phyloP scores from a whole-genome alignment of 2,888 invertebrate genomes.

The Anticlea derivata region DNA sequence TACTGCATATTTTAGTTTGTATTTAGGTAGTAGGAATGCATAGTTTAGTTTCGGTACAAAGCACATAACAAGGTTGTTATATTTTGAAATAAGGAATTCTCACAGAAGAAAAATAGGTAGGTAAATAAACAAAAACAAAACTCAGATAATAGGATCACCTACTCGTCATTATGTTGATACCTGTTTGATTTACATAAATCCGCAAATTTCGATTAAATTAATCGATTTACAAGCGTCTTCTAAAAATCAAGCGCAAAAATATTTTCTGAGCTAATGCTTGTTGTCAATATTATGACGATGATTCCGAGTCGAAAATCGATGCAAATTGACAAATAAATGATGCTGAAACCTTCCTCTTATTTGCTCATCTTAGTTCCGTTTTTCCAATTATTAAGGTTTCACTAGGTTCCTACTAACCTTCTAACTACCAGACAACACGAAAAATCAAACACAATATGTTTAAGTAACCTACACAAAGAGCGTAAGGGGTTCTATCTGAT shows the following conservation, averaged over 20 bases:
- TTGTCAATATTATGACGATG: conserved; percentile 23
- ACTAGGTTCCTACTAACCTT: too few species aligned
- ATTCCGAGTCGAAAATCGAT: conserved; percentile 17
- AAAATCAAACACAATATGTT: too few species aligned
- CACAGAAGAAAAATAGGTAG: background rate
- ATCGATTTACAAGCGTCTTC: conserved; percentile 8
- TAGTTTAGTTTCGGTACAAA: too few species aligned
- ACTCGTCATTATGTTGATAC: background rate
- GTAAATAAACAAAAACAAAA: conserved; percentile 1
- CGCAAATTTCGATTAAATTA: conserved; percentile 3
- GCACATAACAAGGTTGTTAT: too few species aligned
- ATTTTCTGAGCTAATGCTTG: conserved; percentile 1
- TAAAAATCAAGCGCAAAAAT: conserved; percentile 1
- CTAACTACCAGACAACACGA: too few species aligned
- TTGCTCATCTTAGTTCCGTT: background rate
- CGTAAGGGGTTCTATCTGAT: too few species aligned
- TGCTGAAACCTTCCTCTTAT: background rate
- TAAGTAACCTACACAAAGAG: too few species aligned
- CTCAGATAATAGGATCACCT: background rate
- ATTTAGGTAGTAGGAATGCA: too few species aligned
- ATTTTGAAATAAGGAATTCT: too few species aligned
- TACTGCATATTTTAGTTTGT: too few species aligned
- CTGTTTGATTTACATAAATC: conserved; percentile 18
- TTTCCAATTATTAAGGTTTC: too few species aligned
- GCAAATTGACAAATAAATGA: conserved; percentile 26